Evolutionary conservation across 2,888 invertebrate genomes (phyloP).

Genomic region (Conistra vaccinii): DNA sequence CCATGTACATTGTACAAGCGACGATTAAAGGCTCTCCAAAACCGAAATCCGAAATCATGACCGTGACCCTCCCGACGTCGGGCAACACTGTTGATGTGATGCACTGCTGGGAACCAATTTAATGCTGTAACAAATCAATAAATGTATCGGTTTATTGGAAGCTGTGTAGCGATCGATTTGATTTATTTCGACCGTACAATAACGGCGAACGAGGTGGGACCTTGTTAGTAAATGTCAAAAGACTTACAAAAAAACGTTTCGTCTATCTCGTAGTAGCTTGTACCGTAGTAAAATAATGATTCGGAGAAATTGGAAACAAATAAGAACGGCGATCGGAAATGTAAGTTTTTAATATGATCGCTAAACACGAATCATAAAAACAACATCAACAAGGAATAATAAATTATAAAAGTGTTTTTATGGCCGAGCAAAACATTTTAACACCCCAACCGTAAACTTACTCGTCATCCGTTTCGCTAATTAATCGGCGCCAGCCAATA

Average conservation of each 20-base stretch:
- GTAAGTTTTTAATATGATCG: slow-evolving; percentile 58
- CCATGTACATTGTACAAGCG: slow-evolving; percentile 61
- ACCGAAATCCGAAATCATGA: slow-evolving; percentile 76
- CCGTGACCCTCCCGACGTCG: slow-evolving; percentile 75
- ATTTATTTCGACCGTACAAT: slow-evolving; percentile 87
- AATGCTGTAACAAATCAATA: slow-evolving; percentile 90
- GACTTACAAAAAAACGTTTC: slow-evolving; percentile 72
- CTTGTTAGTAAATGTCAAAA: slow-evolving; percentile 90
- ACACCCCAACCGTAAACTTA: slow-evolving; percentile 79
- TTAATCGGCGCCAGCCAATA: slow-evolving; percentile 88
- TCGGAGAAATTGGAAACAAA: slow-evolving; percentile 57
- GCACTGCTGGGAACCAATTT: slow-evolving; percentile 90
- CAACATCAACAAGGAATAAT: slow-evolving; percentile 72
- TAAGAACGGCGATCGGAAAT: slow-evolving; percentile 38
- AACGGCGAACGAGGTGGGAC: slow-evolving; percentile 82
- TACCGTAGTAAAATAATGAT: slow-evolving; percentile 46
- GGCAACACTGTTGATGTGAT: slow-evolving; percentile 80
- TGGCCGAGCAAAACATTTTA: slow-evolving; percentile 78
- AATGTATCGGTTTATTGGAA: slow-evolving; percentile 90
- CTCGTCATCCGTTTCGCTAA: slow-evolving; percentile 86
- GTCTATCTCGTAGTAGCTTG: slow-evolving; percentile 60
- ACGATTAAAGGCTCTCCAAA: slow-evolving; percentile 72
- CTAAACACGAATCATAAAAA: slow-evolving; percentile 68
- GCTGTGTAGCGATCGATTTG: slow-evolving; percentile 89
- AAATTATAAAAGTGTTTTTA: slow-evolving; percentile 78